phyloP scores from a whole-genome alignment of 2,888 invertebrate genomes.

The Cantharis nigra region DNA sequence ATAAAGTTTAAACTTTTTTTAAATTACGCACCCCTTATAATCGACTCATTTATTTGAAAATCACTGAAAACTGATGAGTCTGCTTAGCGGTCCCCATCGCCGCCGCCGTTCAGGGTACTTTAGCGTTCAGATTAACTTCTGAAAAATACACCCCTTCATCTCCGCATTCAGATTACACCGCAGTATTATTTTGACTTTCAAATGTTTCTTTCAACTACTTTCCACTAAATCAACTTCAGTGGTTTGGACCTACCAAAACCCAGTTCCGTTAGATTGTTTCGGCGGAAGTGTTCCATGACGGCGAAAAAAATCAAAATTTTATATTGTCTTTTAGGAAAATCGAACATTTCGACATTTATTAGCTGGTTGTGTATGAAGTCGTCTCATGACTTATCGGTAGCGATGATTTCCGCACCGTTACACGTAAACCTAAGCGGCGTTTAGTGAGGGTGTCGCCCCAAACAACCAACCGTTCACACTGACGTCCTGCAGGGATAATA shows the following conservation, averaged over 20 bases:
- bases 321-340: slow-evolving; percentile 11
- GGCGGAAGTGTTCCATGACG: not conserved
- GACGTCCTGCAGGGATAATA: slow-evolving; percentile 31
- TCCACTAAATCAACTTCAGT: not conserved
- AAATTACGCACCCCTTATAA: slow-evolving; percentile 27
- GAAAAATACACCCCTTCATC: slow-evolving; percentile 42
- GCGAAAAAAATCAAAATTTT: not conserved
- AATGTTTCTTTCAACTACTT: not conserved
- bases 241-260: not conserved
- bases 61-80: slow-evolving; percentile 48
- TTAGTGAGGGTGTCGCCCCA: slow-evolving; percentile 36
- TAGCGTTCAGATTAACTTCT: slow-evolving; percentile 48
- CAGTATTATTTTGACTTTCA: not conserved
- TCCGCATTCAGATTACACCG: slow-evolving; percentile 27
- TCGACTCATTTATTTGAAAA: slow-evolving; percentile 46
- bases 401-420: slow-evolving; percentile 55
- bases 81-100: slow-evolving; percentile 40
- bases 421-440: slow-evolving; percentile 46
- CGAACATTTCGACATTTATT: slow-evolving; percentile 35
- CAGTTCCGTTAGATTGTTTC: not conserved
- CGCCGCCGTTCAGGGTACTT: slow-evolving; percentile 43
- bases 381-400: slow-evolving; percentile 52
- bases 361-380: slow-evolving; percentile 50
- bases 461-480: slow-evolving; percentile 32
- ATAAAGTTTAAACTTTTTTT: not conserved